A percentile compares a stretch with the other conserved stretches of the same genome.
Evolutionary conservation across 2,113 vertebrate genomes (phyloP).

Genomic region (Protomyctophum bolini): DNA sequence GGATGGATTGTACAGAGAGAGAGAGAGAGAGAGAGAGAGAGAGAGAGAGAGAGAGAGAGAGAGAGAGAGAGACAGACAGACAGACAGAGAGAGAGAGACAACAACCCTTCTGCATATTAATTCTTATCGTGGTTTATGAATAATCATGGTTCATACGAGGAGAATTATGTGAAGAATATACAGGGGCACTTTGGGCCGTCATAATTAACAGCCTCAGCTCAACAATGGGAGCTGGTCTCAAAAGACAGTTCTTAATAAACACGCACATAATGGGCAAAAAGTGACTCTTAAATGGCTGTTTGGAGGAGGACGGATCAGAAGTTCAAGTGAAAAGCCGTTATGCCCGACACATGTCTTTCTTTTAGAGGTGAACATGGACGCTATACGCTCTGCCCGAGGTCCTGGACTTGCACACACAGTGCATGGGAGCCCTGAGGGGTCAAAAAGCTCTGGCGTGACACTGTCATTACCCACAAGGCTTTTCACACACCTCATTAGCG

Average conservation of each 20-base stretch:
- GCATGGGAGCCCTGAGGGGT: slow-evolving; percentile 62
- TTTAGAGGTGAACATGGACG: slow-evolving; percentile 50
- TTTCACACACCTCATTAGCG: slow-evolving; percentile 73
- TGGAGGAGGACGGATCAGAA: slow-evolving; percentile 71
- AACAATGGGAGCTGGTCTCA: slow-evolving; percentile 72
- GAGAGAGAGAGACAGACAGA: slow-evolving; percentile 9
- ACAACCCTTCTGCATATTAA: slow-evolving; percentile 69
- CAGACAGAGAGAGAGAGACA: slow-evolving; percentile 44
- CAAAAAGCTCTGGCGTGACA: slow-evolving; percentile 63
- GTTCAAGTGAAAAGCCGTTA: slow-evolving; percentile 59
- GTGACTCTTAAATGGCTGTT: slow-evolving; percentile 69
- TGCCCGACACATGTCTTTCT: slow-evolving; percentile 59
- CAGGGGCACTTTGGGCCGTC: slow-evolving; percentile 70
- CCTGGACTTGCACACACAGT: slow-evolving; percentile 31
- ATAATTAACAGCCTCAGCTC: slow-evolving; percentile 76
- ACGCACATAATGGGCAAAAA: slow-evolving; percentile 68
- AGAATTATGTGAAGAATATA: slow-evolving; percentile 65
- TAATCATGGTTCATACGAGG: slow-evolving; percentile 65
- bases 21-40: not conserved
- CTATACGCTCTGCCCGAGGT: slow-evolving; percentile 28
- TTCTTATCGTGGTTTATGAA: slow-evolving; percentile 70
- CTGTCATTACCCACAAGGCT: slow-evolving; percentile 54
- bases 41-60: slow-evolving; percentile 20
- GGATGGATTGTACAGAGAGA: not conserved
- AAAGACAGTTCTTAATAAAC: slow-evolving; percentile 69